Evolutionary conservation across 2,113 vertebrate species (phyloP).

Genomic region (Telmatochromis bifrenatus): DNA sequence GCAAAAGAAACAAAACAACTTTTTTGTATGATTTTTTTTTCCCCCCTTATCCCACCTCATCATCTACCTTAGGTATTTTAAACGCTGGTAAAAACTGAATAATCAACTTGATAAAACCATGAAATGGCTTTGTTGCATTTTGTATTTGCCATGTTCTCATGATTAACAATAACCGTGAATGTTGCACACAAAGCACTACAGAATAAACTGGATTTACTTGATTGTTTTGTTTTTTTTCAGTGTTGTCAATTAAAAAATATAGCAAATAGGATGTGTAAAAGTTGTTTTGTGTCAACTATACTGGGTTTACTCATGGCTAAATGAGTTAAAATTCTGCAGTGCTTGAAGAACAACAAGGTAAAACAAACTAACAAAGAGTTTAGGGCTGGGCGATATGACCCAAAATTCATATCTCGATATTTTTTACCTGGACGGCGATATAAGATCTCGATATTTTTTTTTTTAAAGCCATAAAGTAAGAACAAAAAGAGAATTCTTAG

Average conservation of each 20-base stretch:
- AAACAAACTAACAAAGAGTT: not conserved
- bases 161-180: constrained; percentile 59
- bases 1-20: not conserved
- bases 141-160: constrained; percentile 34
- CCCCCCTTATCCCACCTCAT: not conserved
- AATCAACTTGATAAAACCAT: constrained; percentile 18
- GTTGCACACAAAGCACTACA: constrained; percentile 58
- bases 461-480: too few species aligned
- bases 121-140: constrained; percentile 32
- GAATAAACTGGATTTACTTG: constrained; percentile 67
- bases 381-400: too few species aligned
- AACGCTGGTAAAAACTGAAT: not conserved
- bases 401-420: too few species aligned
- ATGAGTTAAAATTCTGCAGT: not conserved
- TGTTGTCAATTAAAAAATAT: constrained; percentile 59
- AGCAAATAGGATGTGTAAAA: not conserved
- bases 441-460: too few species aligned
- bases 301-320: not conserved
- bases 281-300: not conserved
- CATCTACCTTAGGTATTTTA: not conserved
- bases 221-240: constrained; percentile 48
- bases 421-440: too few species aligned
- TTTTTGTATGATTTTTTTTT: not conserved
- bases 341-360: not conserved
- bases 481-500: too few species aligned